A percentile compares a stretch with the other conserved stretches of the same genome.
These are phyloP conservation scores for Leptinotarsa tumamoca DNA, from an alignment of 2,888 invertebrate genomes.

Conservation along the genomic window DNA sequence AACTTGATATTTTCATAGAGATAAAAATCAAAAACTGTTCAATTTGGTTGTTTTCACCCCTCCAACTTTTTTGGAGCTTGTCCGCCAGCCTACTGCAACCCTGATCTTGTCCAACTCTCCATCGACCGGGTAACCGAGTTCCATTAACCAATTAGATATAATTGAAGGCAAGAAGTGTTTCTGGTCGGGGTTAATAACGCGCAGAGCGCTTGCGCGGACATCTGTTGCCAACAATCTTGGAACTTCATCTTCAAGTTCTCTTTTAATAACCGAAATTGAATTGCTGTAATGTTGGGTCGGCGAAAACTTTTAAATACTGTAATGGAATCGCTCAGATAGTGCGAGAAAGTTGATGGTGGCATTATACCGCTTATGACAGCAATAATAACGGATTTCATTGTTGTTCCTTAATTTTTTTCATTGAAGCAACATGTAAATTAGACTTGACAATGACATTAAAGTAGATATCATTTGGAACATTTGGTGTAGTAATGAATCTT, in stretches of 20 bases:
- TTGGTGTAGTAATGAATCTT: too few species aligned
- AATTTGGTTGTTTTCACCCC: too few species aligned
- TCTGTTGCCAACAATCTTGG: constrained; percentile 11
- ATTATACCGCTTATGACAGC: neutral
- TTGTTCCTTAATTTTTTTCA: neutral
- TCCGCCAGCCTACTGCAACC: constrained; percentile 48
- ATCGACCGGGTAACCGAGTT: constrained; percentile 65
- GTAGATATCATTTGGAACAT: too few species aligned
- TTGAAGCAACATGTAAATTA: neutral
- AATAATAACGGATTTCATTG: neutral
- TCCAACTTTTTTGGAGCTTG: constrained; percentile 8
- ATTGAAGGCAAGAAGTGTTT: constrained; percentile 51
- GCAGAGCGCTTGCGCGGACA: neutral
- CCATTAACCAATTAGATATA: constrained; percentile 63
- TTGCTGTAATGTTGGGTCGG: neutral
- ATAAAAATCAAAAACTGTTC: too few species aligned
- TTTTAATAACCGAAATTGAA: constrained; percentile 14
- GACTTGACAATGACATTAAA: neutral
- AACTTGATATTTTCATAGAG: too few species aligned
- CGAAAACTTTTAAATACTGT: constrained; percentile 7
- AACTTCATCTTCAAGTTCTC: constrained; percentile 6
- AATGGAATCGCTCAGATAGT: constrained; percentile 5
- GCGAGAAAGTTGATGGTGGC: neutral
- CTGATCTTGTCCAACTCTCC: constrained; percentile 66
- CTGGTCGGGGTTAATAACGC: constrained; percentile 9